Conservation (phyloP, 2,797 vertebrate genomes). For the Moxostoma hubbsi region DNA sequence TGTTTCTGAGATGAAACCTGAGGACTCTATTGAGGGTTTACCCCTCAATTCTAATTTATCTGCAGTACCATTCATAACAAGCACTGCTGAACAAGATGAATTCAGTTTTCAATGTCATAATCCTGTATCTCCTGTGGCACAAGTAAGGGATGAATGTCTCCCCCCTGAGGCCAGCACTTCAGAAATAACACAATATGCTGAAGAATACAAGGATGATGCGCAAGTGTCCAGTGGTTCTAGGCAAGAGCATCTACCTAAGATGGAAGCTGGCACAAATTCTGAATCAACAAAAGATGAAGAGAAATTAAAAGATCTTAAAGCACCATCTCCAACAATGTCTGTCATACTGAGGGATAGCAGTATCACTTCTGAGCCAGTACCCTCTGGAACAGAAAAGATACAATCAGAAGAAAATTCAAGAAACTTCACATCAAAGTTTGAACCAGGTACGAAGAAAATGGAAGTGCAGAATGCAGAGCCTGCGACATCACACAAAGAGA, state of each 20-base stretch:
- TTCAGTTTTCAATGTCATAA: slow-evolving; percentile 1
- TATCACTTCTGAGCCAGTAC: slow-evolving; percentile 44
- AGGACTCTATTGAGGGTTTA: not conserved
- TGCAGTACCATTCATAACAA: not conserved
- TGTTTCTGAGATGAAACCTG: slow-evolving; percentile 30
- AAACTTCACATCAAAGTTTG: slow-evolving; percentile 39
- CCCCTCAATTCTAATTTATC: not conserved
- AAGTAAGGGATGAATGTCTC: not conserved
- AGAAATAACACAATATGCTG: slow-evolving; percentile 9
- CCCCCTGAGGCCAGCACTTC: not conserved
- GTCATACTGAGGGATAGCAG: not conserved
- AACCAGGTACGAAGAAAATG: not conserved
- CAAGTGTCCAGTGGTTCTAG: not conserved
- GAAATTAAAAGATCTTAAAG: slow-evolving; percentile 2
- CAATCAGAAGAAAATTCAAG: slow-evolving; percentile 2
- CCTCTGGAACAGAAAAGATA: slow-evolving; percentile 31
- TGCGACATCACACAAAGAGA: slow-evolving; percentile 53
- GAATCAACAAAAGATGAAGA: slow-evolving; percentile 31
- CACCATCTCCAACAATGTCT: not conserved
- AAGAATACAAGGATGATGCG: slow-evolving; percentile 2
- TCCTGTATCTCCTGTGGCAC: slow-evolving; percentile 28
- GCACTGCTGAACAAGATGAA: slow-evolving; percentile 6
- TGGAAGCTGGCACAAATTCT: not conserved
- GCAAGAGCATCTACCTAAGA: not conserved
- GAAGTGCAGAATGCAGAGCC: slow-evolving; percentile 53